A percentile compares a stretch with the other conserved stretches of the same genome.
Conservation (phyloP, 2,888 invertebrate species). For the Anorthoa munda region DNA sequence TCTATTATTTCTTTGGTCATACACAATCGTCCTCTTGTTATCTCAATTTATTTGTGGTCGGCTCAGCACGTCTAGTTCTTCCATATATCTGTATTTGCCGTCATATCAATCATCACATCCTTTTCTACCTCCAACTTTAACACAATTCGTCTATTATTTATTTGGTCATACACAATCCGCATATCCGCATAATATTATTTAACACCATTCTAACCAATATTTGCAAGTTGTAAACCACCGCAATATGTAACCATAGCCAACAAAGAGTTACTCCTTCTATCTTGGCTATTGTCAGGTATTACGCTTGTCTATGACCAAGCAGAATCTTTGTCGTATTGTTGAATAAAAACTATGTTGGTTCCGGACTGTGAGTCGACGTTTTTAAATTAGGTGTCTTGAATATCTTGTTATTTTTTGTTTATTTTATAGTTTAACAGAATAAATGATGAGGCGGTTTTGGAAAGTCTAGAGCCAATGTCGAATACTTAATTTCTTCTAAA, state of each 20-base stretch:
- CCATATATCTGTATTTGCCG: too few species aligned
- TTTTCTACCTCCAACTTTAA: too few species aligned
- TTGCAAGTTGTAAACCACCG: conserved; percentile 8
- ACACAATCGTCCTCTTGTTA: neutral
- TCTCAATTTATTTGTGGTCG: too few species aligned
- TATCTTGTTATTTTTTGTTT: conserved; percentile 6
- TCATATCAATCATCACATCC: too few species aligned
- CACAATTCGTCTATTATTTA: too few species aligned
- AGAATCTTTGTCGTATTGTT: conserved; percentile 37
- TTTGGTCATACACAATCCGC: neutral
- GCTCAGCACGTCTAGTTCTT: too few species aligned
- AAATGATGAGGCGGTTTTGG: neutral
- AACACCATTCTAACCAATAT: neutral
- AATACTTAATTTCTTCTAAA: neutral
- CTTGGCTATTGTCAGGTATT: conserved; percentile 19
- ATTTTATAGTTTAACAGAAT: neutral
- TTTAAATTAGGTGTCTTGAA: neutral
- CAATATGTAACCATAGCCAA: conserved; percentile 2
- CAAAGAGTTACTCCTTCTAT: conserved; percentile 8
- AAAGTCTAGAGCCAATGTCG: conserved; percentile 2
- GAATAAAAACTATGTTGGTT: conserved; percentile 30
- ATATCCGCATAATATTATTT: conserved; percentile 3
- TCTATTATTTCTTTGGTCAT: too few species aligned
- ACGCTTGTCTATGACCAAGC: conserved; percentile 28
- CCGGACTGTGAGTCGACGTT: conserved; percentile 35